Base-by-base conservation (phyloP, 2,113 vertebrate species). In the Aldabrachelys gigantea region DNA sequence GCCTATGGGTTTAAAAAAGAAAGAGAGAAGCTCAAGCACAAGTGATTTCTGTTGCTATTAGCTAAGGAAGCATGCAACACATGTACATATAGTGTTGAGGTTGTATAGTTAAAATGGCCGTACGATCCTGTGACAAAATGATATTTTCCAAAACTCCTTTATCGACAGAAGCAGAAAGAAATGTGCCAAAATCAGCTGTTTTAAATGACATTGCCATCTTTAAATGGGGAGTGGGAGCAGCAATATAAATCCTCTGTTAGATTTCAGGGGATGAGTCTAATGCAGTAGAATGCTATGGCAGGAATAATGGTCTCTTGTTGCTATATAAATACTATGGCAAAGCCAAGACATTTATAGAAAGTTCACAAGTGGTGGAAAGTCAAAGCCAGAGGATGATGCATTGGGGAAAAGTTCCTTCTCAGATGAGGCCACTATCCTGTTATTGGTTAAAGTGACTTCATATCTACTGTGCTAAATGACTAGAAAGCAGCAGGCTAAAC, bases 371-470 rank as follows among this genome's bases (percentile, higher is more conserved):
- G 87, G 69, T 91, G 95, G 80, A 76, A 53, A 89, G 95, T 96
- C 91, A 44, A 95, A 95, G 93, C 89, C 96, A 89, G 87, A 85
- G 89, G 47, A 80, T 95, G 96, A 96, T 93, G 95, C 94, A 96
- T 3, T 8, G 87, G 86, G 94, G 97, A 95, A 93, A 97, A 96
- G 94, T 91, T 84, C 82, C 94, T 87, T 93, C 69, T 69, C 88
- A 89, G 95, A 95, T 95, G 5, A 95, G 92, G 88, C 93, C 84
- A 6, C 96, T 94, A 89, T 97, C 94, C 96, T 93, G 50, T 96
- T 97, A 80, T 92, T 96, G 95, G 97, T 91, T 96, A 93, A 82
- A 94, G 96, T 97, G 97, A 97, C 96, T 85, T 97, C 97, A 98
- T 80, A 92, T 62, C 89, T 5, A 59, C 75, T 81, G 94, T 54